phyloP scores from a whole-genome alignment of 2,888 invertebrate genomes.

The Amiota minor region DNA sequence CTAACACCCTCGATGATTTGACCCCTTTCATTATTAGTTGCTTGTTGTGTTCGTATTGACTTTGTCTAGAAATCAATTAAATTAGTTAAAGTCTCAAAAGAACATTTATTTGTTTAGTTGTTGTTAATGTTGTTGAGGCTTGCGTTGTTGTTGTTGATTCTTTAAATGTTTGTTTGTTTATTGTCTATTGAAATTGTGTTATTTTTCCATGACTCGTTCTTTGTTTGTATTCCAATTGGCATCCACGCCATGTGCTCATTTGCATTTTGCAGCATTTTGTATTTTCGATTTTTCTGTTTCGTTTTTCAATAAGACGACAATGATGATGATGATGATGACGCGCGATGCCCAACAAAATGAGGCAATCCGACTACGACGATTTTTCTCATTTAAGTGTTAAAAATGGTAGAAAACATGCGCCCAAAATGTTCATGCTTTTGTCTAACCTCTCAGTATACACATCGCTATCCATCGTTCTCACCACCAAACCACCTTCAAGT shows the following conservation, averaged over 20 bases:
- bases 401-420: conserved; percentile 64
- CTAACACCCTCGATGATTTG: no score
- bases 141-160: not conserved
- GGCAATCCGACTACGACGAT: conserved; percentile 32
- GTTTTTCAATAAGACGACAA: not conserved
- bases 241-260: conserved; percentile 51
- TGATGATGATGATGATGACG: not conserved
- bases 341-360: conserved; percentile 12
- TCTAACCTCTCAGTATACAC: conserved; percentile 22
- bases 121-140: not conserved
- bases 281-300: no score
- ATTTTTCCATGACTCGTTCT: conserved; percentile 19
- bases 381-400: conserved; percentile 62
- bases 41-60: not conserved
- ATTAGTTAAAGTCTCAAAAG: conserved; percentile 56
- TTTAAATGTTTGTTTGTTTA: conserved; percentile 12
- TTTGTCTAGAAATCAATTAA: conserved; percentile 55
- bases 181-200: conserved; percentile 32
- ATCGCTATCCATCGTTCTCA: no score
- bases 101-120: conserved; percentile 22
- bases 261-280: conserved; percentile 53
- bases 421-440: conserved; percentile 56
- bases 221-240: conserved; percentile 52
- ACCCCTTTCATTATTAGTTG: not conserved
- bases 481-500: no score